These are phyloP conservation scores for Rhizomys pruinosus DNA, from an alignment of 2,113 vertebrate genomes.

Conservation along the genomic window DNA sequence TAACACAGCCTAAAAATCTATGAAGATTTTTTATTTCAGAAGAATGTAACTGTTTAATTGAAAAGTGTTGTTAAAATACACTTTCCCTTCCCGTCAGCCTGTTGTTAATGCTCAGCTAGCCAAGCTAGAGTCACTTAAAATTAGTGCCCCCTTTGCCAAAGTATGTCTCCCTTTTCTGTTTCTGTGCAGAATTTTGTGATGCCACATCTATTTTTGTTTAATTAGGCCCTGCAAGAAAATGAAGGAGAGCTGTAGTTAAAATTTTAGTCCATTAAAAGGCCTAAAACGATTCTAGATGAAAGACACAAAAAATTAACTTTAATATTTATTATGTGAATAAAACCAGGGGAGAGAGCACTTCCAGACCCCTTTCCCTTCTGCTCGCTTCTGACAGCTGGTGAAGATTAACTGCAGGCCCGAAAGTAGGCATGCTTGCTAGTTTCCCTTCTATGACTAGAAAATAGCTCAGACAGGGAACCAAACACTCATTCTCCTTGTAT, in stretches of 20 bases:
- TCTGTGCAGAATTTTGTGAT: constrained; percentile 54
- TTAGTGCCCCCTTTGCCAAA: constrained; percentile 54
- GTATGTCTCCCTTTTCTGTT: constrained; percentile 2
- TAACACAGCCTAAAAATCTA: constrained; percentile 44
- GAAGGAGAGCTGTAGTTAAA: constrained; percentile 75
- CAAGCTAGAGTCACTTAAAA: constrained; percentile 36
- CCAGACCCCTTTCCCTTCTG: constrained; percentile 10
- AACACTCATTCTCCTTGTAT: not conserved
- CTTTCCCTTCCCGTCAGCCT: constrained; percentile 32
- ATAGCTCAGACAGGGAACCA: not conserved
- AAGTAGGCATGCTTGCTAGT: constrained; percentile 10
- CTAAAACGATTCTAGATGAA: constrained; percentile 60
- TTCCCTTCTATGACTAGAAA: constrained; percentile 52
- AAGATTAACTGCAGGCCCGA: constrained; percentile 46
- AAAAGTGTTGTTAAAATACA: constrained; percentile 53
- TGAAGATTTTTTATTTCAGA: constrained; percentile 56
- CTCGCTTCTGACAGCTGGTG: not conserved
- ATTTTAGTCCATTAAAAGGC: constrained; percentile 68
- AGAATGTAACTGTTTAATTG: constrained; percentile 63
- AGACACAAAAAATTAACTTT: constrained; percentile 67
- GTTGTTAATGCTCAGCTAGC: constrained; percentile 41
- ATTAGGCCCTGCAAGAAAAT: constrained; percentile 71
- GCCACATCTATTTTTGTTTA: constrained; percentile 69
- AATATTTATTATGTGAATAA: constrained; percentile 73
- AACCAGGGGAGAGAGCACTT: constrained; percentile 46